A percentile compares a stretch with the other conserved stretches of the same genome.
Evolutionary conservation across 1,140 invertebrate genomes (phyloP).

Genomic region (Drosophila arawakana): DNA sequence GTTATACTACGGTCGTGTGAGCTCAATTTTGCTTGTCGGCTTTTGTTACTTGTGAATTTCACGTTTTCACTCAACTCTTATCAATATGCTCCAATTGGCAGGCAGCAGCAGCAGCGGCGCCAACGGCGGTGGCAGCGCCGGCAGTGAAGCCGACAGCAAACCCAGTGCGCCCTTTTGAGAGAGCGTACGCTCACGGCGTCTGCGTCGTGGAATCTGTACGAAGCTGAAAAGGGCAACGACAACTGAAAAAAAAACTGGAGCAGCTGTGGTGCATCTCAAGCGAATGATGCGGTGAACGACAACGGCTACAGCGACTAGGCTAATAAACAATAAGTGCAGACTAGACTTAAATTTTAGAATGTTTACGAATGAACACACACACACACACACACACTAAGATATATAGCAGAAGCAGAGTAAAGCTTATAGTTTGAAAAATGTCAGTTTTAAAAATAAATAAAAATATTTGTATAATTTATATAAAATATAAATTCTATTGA

Average conservation of each 20-base stretch:
- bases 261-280: slow-evolving; percentile 37
- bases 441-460: not conserved
- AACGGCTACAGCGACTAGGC: slow-evolving; percentile 3
- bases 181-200: slow-evolving; percentile 9
- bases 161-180: slow-evolving; percentile 58
- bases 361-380: slow-evolving; percentile 32
- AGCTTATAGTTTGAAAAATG: not conserved
- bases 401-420: not conserved
- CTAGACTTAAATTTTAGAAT: slow-evolving; percentile 47
- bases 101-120: slow-evolving; percentile 43
- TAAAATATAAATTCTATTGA: not conserved
- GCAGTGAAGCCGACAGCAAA: slow-evolving; percentile 57
- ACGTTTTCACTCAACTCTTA: slow-evolving; percentile 50
- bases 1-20: no score
- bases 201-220: slow-evolving; percentile 5
- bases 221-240: not conserved
- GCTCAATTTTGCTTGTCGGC: no score
- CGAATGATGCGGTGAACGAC: slow-evolving; percentile 37
- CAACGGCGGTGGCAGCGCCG: slow-evolving; percentile 2
- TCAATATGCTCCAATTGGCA: slow-evolving; percentile 59
- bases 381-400: not conserved
- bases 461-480: not conserved
- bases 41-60: not conserved
- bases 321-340: slow-evolving; percentile 43
- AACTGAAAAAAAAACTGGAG: slow-evolving; percentile 47